phyloP scores from a whole-genome alignment of 2,113 vertebrate species.

The Alouatta palliata region DNA sequence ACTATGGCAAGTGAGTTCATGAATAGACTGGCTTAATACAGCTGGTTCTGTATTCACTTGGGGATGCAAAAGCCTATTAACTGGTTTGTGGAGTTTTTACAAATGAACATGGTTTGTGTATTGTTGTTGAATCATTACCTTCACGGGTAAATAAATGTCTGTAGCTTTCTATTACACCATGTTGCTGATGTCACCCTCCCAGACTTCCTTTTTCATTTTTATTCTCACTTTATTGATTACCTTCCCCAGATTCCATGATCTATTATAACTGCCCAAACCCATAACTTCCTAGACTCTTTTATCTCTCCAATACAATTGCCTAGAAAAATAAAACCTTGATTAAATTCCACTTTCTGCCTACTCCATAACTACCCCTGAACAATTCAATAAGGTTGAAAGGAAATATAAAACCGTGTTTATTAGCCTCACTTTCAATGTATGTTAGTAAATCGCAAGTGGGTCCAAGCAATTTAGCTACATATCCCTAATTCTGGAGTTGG shows the following conservation, averaged over 20 bases:
- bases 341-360: background rate
- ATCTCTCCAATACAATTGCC: background rate
- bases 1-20: background rate
- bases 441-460: background rate
- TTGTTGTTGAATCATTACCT: background rate
- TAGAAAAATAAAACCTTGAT: background rate
- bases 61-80: background rate
- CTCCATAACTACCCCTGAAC: background rate
- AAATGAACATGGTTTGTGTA: background rate
- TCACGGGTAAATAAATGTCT: no score
- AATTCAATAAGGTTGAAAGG: background rate
- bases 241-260: background rate
- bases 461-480: background rate
- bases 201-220: background rate
- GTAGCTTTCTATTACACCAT: background rate
- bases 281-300: background rate
- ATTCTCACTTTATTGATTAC: background rate
- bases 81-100: background rate
- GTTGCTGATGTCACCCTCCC: background rate
- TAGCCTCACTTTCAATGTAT: background rate
- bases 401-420: background rate
- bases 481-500: background rate
- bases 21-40: background rate
- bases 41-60: background rate
- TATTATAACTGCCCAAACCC: background rate